A percentile compares a stretch with the other conserved stretches of the same genome.
Evolutionary conservation across 2,113 vertebrate species (phyloP).

Genomic region (Phoenicopterus ruber): DNA sequence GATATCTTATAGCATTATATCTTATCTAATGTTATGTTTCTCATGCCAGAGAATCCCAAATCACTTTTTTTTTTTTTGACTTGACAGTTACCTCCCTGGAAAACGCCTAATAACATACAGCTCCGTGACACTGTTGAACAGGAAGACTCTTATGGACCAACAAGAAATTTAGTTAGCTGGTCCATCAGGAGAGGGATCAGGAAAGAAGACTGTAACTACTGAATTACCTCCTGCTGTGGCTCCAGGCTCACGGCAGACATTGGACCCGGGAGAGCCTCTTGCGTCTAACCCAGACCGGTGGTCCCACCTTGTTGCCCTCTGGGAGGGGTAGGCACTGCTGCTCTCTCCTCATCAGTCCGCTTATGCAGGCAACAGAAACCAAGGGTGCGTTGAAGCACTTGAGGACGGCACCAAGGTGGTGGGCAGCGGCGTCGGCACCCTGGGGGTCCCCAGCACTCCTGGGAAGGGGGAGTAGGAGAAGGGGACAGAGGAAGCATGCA

Average conservation of each 20-base stretch:
- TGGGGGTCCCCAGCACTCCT: neutral
- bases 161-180: neutral
- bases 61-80: neutral
- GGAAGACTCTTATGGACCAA: rapidly evolving
- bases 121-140: neutral
- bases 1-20: neutral
- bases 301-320: neutral
- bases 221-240: neutral
- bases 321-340: neutral
- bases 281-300: neutral
- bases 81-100: neutral
- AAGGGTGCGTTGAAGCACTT: neutral
- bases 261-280: neutral
- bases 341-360: neutral
- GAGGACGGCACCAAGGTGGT: rapidly evolving
- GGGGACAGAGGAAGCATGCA: neutral
- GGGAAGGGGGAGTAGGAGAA: neutral
- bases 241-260: neutral
- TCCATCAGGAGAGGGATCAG: neutral
- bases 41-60: neutral
- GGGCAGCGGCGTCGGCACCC: rapidly evolving
- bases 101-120: neutral
- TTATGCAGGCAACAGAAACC: neutral
- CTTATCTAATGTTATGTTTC: neutral
- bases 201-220: neutral